phyloP scores from a whole-genome alignment of 2,113 vertebrate genomes.

The Actenoides lindsayi region DNA sequence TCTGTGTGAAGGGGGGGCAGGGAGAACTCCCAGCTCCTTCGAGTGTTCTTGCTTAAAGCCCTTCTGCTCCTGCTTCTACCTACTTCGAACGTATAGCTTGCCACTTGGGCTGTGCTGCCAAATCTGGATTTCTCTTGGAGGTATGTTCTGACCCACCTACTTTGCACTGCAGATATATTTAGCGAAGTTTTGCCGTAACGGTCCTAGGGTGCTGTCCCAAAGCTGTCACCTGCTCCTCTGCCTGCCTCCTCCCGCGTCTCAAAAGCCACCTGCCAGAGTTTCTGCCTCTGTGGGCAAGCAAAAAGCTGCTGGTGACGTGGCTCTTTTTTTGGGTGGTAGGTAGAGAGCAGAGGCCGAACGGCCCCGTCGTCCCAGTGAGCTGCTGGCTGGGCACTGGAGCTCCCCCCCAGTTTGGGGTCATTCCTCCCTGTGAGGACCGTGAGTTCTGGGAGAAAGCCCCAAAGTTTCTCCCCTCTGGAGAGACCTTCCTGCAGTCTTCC shows the following conservation, averaged over 20 bases:
- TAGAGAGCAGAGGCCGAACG: not conserved
- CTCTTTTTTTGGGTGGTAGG: fast-evolving
- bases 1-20: not conserved
- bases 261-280: conserved; percentile 1
- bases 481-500: too few relatives aligned
- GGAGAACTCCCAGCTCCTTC: conserved; percentile 15
- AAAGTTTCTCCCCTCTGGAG: not conserved
- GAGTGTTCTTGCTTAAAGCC: conserved; percentile 19
- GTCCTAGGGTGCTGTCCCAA: not conserved
- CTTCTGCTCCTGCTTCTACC: not conserved
- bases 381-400: not conserved
- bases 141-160: conserved; percentile 71
- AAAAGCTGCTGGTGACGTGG: fast-evolving
- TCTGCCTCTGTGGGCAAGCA: not conserved
- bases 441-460: not conserved
- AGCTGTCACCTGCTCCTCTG: conserved; percentile 46
- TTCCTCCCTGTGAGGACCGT: fast-evolving
- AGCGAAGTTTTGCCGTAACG: not conserved
- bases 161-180: conserved; percentile 61
- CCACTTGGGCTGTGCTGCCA: conserved; percentile 52
- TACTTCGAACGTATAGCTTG: not conserved
- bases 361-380: not conserved
- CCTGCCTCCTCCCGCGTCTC: not conserved
- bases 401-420: not conserved
- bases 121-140: conserved; percentile 70